phyloP scores from a whole-genome alignment of 92 coral and sea anemone species.

The Zoanthus solanderi region DNA sequence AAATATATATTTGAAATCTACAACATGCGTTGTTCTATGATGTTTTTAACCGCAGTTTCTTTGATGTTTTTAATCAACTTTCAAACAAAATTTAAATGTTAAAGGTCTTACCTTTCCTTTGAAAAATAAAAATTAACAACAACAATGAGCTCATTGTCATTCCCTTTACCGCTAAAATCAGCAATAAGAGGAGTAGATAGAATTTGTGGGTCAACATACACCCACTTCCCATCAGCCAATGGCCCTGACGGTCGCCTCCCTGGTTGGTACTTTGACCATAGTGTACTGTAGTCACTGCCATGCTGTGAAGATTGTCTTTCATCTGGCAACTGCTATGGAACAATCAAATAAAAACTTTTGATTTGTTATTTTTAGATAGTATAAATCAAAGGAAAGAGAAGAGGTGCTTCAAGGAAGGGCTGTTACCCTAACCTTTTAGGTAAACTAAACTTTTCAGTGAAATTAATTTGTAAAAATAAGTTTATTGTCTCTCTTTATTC shows the following conservation, averaged over 20 bases:
- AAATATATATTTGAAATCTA: no score
- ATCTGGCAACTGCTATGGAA: not conserved
- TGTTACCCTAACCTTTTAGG: no score
- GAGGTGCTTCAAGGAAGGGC: no score
- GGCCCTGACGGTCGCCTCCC: slow-evolving; percentile 78
- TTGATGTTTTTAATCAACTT: no score
- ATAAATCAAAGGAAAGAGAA: no score
- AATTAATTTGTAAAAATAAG: no score
- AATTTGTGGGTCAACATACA: slow-evolving; percentile 88
- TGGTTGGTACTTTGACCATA: slow-evolving; percentile 72
- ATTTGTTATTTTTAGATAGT: no score
- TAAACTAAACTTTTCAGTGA: no score
- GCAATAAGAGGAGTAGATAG: slow-evolving; percentile 91
- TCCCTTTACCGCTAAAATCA: slow-evolving; percentile 88
- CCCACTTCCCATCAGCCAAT: slow-evolving; percentile 71
- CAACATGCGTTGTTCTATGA: no score
- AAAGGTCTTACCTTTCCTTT: slow-evolving; percentile 68
- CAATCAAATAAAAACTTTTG: not conserved
- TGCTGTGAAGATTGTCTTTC: slow-evolving; percentile 21
- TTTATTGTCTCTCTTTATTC: no score
- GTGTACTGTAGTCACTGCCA: slow-evolving; percentile 3
- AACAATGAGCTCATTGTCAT: slow-evolving; percentile 82
- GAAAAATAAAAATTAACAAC: slow-evolving; percentile 93
- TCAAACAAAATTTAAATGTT: not conserved
- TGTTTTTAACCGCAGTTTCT: no score